Base-by-base conservation (phyloP, 2,888 invertebrate genomes). In the Drosophila borborema region DNA sequence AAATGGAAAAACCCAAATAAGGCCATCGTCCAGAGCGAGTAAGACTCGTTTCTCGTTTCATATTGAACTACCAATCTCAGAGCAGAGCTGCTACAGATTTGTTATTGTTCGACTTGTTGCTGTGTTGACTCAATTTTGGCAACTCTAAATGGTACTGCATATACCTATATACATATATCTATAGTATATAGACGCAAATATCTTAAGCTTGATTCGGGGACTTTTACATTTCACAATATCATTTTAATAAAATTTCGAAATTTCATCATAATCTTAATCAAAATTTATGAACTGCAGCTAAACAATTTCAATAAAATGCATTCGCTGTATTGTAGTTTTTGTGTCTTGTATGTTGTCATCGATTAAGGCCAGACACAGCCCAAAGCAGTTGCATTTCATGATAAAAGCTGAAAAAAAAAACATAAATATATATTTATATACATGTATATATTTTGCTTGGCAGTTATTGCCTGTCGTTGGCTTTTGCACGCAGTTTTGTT, bases 321-420 rank as follows among this genome's bases (percentile, higher is more conserved):
- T 55, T 75, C 59, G 63, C 41, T 31, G 40, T 40, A 23, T 40
- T 41, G 68, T 56, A 34, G 12, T n/a, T 31, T 28, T 41, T 64
- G 55, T 59, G 38, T 45, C 53, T 36, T 45, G 28, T 28, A 28
- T 65, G 53, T 66, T 79, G 69, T 85, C 86, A 73, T 83, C 89
- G 86, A 89, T 85, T 89, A 89, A 86, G 85, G 85, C 81, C 85
- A 81, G 64, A 69, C 74, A 62, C 55, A 62, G 74, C 68, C 74
- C 73, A 81, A 75, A 81, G 86, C 81, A 76, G 88, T 88, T 84
- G 88, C 84, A 84, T 72, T 74, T 88, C 80, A 61, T 63, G 60
- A 70, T 72, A 69, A 74, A 71, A 49, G 49, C 49, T 49, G 49
- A 49, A 36, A 31, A 48, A 2, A 23, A 6, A 20, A 23, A 23